Conservation (phyloP, 2,888 invertebrate genomes). For the Congeria kusceri region DNA sequence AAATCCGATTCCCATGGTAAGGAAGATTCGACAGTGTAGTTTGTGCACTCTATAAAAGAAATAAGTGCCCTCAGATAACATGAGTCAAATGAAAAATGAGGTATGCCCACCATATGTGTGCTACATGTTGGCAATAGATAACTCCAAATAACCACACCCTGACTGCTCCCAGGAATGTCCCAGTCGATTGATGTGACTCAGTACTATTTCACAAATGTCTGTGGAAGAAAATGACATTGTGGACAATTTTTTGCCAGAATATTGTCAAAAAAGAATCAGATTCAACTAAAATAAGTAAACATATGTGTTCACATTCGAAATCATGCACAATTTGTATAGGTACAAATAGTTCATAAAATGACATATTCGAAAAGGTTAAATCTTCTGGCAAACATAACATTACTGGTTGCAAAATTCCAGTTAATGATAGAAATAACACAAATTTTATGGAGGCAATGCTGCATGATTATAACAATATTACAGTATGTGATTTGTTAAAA, state of each 20-base stretch:
- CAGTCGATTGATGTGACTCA: background rate
- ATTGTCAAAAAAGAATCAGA: too few species aligned
- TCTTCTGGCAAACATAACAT: background rate
- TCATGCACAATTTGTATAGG: too few species aligned
- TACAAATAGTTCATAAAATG: too few species aligned
- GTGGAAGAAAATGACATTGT: too few species aligned
- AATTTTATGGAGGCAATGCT: background rate
- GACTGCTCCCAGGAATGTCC: background rate
- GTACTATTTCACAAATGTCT: too few species aligned
- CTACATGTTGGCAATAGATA: background rate
- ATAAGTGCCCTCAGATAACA: background rate
- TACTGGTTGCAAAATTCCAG: background rate
- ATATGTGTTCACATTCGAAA: too few species aligned
- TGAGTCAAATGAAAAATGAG: background rate
- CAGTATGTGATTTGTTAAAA: constrained; percentile 5
- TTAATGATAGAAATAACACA: constrained; percentile 2
- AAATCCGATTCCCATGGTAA: too few species aligned
- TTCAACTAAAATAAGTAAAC: too few species aligned
- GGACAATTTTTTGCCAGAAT: too few species aligned
- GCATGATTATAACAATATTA: background rate
- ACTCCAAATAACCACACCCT: background rate
- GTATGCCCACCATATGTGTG: background rate
- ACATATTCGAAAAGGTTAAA: background rate
- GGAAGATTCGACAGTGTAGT: background rate
- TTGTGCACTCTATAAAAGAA: background rate